A percentile compares a stretch with the other conserved stretches of the same genome.
phyloP scores from a whole-genome alignment of 2,888 invertebrate species.

The Hedya salicella region DNA sequence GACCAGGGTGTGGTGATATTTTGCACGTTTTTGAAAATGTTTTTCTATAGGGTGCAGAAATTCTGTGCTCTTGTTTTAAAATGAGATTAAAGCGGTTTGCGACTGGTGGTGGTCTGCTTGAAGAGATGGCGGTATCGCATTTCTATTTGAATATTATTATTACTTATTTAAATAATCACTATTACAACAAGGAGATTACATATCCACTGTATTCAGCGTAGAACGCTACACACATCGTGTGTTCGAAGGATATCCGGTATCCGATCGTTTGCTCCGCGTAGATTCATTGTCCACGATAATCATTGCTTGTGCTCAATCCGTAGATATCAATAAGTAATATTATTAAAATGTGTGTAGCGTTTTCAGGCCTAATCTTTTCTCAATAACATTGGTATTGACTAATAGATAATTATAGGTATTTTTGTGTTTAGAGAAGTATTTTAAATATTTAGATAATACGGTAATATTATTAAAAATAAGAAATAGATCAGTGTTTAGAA shows the following conservation, averaged over 20 bases:
- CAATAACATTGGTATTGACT: constrained; percentile 81
- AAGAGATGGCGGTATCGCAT: constrained; percentile 70
- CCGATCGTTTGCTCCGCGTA: constrained; percentile 48
- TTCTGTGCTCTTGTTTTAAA: constrained; percentile 72
- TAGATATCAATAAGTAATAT: constrained; percentile 51
- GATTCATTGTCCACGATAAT: constrained; percentile 45
- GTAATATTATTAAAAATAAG: constrained; percentile 74
- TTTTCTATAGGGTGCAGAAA: constrained; percentile 79
- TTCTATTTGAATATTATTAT: constrained; percentile 68
- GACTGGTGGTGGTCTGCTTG: constrained; percentile 70
- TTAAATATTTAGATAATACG: constrained; percentile 83
- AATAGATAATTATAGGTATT: constrained; percentile 83
- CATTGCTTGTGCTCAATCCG: constrained; percentile 64
- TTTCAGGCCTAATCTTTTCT: constrained; percentile 80
- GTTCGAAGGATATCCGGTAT: constrained; percentile 32
- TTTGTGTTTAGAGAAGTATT: constrained; percentile 85
- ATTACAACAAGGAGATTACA: constrained; percentile 78
- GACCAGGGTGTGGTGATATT: constrained; percentile 86
- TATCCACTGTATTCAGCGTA: constrained; percentile 75
- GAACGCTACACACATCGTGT: constrained; percentile 73
- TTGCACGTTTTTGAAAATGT: constrained; percentile 85
- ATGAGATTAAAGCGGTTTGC: constrained; percentile 63
- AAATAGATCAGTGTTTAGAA: constrained; percentile 84
- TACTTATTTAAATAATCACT: constrained; percentile 58
- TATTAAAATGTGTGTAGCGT: constrained; percentile 72